A percentile compares a stretch with the other conserved stretches of the same genome.
Conservation (phyloP, 92 coral and sea anemone species). For the Scolanthus callimorphus region DNA sequence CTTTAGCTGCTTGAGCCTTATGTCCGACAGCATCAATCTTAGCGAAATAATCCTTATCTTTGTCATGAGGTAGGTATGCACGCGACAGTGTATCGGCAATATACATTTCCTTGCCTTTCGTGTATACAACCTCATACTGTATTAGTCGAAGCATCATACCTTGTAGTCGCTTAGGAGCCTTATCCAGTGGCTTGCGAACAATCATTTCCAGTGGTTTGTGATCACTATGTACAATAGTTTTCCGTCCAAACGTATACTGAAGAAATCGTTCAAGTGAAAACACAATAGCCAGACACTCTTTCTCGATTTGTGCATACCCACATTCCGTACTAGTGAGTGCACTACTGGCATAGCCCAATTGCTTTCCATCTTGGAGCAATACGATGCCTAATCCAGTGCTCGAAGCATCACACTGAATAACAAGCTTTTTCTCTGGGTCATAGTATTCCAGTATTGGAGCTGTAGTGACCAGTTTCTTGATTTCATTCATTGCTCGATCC, state of each 20-base stretch:
- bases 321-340: conserved; percentile 23
- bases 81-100: too few species aligned
- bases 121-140: conserved; percentile 36
- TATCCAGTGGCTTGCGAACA: conserved; percentile 37
- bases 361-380: conserved; percentile 46
- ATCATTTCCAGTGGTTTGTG: conserved; percentile 50
- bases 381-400: too few species aligned
- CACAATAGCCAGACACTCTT: too few species aligned
- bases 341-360: conserved; percentile 31
- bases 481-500: conserved; percentile 21
- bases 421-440: conserved; percentile 33
- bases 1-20: not conserved
- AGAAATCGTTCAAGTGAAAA: conserved; percentile 35
- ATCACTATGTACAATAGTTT: conserved; percentile 32
- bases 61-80: too few species aligned
- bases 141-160: conserved; percentile 40
- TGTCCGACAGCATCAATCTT: not conserved
- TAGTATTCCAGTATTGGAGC: conserved; percentile 42
- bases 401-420: conserved; percentile 58
- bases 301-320: conserved; percentile 33
- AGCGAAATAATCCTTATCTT: not conserved
- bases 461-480: too few species aligned
- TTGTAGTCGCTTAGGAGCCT: conserved; percentile 35
- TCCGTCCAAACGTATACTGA: conserved; percentile 32
- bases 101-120: conserved; percentile 17